Base-by-base conservation (phyloP, 2,888 invertebrate genomes). In the Alentia gelatinosa region DNA sequence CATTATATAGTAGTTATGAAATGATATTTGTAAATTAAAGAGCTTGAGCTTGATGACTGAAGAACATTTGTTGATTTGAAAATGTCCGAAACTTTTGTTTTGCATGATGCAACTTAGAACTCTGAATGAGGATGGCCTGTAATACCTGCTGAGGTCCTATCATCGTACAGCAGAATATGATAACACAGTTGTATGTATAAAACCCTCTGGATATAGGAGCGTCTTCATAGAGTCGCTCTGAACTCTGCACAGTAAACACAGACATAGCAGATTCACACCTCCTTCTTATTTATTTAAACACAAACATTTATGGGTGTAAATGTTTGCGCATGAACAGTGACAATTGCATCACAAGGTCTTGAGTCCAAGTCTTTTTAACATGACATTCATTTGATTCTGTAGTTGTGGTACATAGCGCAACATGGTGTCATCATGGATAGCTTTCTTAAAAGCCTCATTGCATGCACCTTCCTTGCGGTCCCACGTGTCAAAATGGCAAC, bases 401-500 rank as follows among this genome's bases (percentile, higher is more conserved):
- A 90, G 50, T 23, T 30, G 30, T 9, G 40, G 47, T 47, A 35
- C 83, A n/a, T 39, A 90, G 19, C 90, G 33, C 23, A 90, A 56
- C 90, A 90, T 90, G 19, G 37, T 40, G 40, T 90, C 40, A 56
- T 90, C 90, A 26, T 39, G 50, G 23, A 84, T 26, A 1, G 90
- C 90, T 4, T 86, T 37, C 23, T 56, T 37, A 19, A 63, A 37
- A 0, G 63, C 9, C 23, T 63, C 26, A 7, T 39, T 50, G 39
- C 90, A 90, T 35, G 23, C 12, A 5, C 90, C 90, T 1, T 23
- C n/a, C 50, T 47, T 39, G 30, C 75, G 9, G 42, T 90, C 83
- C 30, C 37, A 90, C 84, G 37, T 15, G 33, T 90, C 90, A 33
- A 91, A 83, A 35, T 91, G 91, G n/a, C 91, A 91, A 39, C 42